Base-by-base conservation (phyloP, 37 sponge, comb jelly and placozoan genomes). In the Corticium candelabrum region DNA sequence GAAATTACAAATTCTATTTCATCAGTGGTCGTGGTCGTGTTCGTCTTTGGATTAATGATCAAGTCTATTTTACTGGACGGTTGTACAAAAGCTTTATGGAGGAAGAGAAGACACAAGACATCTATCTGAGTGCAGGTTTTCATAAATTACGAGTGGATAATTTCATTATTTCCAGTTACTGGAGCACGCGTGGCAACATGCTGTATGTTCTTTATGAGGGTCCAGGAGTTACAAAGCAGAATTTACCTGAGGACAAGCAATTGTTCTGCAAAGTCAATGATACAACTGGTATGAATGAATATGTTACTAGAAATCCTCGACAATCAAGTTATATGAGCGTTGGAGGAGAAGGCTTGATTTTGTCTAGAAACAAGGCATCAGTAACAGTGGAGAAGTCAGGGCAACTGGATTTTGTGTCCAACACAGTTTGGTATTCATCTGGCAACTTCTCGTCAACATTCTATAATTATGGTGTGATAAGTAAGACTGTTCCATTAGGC, bases 11-110 rank as follows among this genome's bases (percentile, higher is more conserved):
- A 7, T 70, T 70, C 73, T 15, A 29, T 32, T 70, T 70, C 31
- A 34, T 29, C 7, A 4, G 35, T 7, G 73, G 73, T 15, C 21
- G 21, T 15, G 21, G 73, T 32, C 4, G 5, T 29, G n/a, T 35
- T 29, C 73, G 73, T 29, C 73, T 70, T 15, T 70, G 73, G 73
- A 70, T 70, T 15, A 34, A 70, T 32, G 31, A 70, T 32, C n/a
- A n/a, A n/a, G n/a, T n/a, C n/a, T n/a, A n/a, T n/a, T n/a, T n/a
- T n/a, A n/a, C n/a, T n/a, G n/a, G n/a, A n/a, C n/a, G n/a, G n/a
- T n/a, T n/a, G n/a, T n/a, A n/a, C n/a, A n/a, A n/a, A n/a, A n/a
- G n/a, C n/a, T n/a, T n/a, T n/a, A n/a, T n/a, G n/a, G n/a, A n/a
- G n/a, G n/a, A n/a, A n/a, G n/a, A n/a, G n/a, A n/a, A n/a, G 21